Conservation (phyloP, 2,113 vertebrate genomes). For the Xenopus laevis region DNA sequence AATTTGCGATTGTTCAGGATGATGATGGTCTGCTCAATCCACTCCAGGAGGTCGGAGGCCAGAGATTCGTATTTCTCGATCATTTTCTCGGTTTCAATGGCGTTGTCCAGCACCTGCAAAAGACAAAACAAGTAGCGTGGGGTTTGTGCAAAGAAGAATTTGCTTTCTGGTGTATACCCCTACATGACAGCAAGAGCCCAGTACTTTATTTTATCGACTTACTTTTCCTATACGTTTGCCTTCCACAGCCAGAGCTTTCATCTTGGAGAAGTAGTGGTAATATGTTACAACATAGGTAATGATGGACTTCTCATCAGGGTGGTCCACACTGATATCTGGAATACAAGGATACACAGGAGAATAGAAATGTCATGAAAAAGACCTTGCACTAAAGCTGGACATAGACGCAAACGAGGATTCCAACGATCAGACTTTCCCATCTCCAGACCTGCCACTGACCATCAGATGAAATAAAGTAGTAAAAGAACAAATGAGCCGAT, state of each 20-base stretch:
- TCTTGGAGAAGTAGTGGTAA: slow-evolving; percentile 98
- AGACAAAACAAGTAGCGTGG: too few relatives aligned
- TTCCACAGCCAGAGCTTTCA: slow-evolving; percentile 96
- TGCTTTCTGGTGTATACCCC: too few relatives aligned
- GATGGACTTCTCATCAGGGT: slow-evolving; percentile 95
- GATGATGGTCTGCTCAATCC: slow-evolving; percentile 97
- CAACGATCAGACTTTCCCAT: too few relatives aligned
- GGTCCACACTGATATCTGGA: slow-evolving; percentile 94
- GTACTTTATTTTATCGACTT: slow-evolving; percentile 33
- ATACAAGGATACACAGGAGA: slow-evolving; percentile 25
- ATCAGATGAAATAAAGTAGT: too few relatives aligned
- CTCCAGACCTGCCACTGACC: too few relatives aligned
- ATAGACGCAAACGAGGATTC: too few relatives aligned
- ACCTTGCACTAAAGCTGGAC: too few relatives aligned
- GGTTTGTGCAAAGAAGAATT: too few relatives aligned
- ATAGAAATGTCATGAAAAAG: too few relatives aligned
- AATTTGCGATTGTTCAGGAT: slow-evolving; percentile 98
- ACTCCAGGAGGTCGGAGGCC: slow-evolving; percentile 92
- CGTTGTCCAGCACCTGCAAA: slow-evolving; percentile 86
- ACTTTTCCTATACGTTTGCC: slow-evolving; percentile 97
- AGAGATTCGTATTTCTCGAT: slow-evolving; percentile 92
- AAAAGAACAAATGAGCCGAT: too few relatives aligned
- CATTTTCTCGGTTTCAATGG: slow-evolving; percentile 96
- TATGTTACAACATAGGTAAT: slow-evolving; percentile 97
- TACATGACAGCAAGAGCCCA: too few relatives aligned